Evolutionary conservation across 1,140 invertebrate species (phyloP), one percentile per base, ranked within the genome.

Genomic region (Sitobion miscanthi): DNA sequence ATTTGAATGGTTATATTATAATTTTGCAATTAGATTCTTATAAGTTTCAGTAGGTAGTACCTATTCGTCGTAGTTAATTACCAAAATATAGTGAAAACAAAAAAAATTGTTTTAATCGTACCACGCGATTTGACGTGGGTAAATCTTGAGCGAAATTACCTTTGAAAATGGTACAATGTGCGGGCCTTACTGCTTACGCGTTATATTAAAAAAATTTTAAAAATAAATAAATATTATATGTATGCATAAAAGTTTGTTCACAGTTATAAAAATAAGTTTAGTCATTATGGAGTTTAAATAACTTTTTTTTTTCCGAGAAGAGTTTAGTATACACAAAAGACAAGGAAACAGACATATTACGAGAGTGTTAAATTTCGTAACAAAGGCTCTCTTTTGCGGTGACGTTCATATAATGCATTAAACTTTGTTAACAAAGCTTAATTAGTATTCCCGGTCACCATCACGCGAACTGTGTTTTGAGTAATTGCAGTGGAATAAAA

Each of bases 351-450:
- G 49, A 57, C 88, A 42, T 89, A 57, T 42, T 57, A 57, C 52
- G n/a, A 89, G n/a, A 89, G 49, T 57, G 88, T 89, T 89, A 38
- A 89, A 57, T 89, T 57, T 89, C 52, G 21, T 89, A 89, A 89
- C 88, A 89, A 89, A 57, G 52, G 52, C 35, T 57, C 35, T 57
- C n/a, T 89, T 89, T 89, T 21, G 52, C 20, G 52, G 52, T 57
- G 49, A 57, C 35, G 35, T 89, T 57, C 88, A 49, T 89, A 57
- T 57, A 57, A 54, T 54, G 87, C 54, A 89, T 42, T 42, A 57
- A 89, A 89, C 88, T 89, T 89, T 89, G 88, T 57, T 89, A 89
- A 89, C 88, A 57, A 89, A 57, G 88, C 35, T 89, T 89, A 57
- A 89, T 89, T 89, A 89, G 52, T 35, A 57, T 38, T 89, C 52